Conservation (phyloP, 2,888 invertebrate species). For the Thecocarcelia acutangulata region DNA sequence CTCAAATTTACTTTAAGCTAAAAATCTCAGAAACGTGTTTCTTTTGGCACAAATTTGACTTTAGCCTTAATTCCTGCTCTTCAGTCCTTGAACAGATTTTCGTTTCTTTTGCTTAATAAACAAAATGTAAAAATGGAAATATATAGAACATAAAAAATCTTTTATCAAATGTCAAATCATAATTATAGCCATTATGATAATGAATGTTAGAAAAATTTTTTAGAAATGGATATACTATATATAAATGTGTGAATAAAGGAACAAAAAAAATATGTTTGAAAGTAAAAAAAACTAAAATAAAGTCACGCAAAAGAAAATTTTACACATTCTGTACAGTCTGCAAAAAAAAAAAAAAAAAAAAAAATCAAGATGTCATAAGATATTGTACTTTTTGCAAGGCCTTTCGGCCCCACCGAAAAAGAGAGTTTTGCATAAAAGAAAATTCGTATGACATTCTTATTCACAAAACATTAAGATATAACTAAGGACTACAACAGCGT, state of each 20-base stretch:
- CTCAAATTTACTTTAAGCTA: too few species aligned
- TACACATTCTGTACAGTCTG: slow-evolving; percentile 1
- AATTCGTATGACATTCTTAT: slow-evolving; percentile 14
- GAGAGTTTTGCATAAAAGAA: background rate
- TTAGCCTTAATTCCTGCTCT: too few species aligned
- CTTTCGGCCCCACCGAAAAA: slow-evolving; percentile 12
- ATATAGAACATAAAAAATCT: slow-evolving; percentile 5
- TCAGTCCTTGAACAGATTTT: too few species aligned
- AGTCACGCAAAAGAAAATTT: slow-evolving; percentile 35
- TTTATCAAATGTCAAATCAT: slow-evolving; percentile 54
- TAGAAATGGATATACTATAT: too few species aligned
- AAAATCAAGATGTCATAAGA: slow-evolving; percentile 25
- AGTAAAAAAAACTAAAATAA: slow-evolving; percentile 48
- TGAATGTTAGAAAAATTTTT: slow-evolving; percentile 19
- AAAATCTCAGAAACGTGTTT: too few species aligned
- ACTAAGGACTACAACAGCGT: slow-evolving; percentile 14
- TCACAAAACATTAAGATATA: slow-evolving; percentile 9
- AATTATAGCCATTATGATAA: slow-evolving; percentile 57
- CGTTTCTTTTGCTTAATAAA: background rate
- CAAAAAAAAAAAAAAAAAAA: background rate
- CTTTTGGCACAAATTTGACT: background rate
- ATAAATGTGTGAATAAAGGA: background rate
- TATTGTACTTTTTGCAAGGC: slow-evolving; percentile 35
- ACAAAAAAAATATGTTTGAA: too few species aligned
- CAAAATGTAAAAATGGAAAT: background rate